Evolutionary conservation across 2,797 vertebrate species (phyloP).

Genomic region (Hippoglossus hippoglossus): DNA sequence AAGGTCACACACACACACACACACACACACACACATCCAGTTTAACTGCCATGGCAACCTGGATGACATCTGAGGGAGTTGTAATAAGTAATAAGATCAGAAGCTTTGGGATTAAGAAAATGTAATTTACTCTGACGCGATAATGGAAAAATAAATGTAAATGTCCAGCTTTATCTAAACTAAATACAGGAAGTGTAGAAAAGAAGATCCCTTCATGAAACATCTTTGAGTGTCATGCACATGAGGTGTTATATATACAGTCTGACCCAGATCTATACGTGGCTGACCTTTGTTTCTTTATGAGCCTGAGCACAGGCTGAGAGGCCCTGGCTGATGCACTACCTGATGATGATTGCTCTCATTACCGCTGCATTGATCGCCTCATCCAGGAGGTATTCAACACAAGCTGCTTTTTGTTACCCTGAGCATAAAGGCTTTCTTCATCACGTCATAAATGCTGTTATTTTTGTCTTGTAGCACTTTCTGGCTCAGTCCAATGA

Average conservation of each 20-base stretch:
- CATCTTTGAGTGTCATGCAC: too few species aligned
- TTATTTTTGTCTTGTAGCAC: slow-evolving; percentile 87
- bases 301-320: slow-evolving; percentile 3
- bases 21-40: slow-evolving; percentile 10
- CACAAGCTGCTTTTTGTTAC: slow-evolving; percentile 80
- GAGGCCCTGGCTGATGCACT: neutral
- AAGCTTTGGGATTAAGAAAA: too few species aligned
- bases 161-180: too few species aligned
- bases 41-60: slow-evolving; percentile 73
- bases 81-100: too few species aligned
- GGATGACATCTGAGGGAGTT: slow-evolving; percentile 43
- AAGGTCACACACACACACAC: too few species aligned
- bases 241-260: neutral
- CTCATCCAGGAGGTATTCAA: slow-evolving; percentile 68
- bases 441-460: slow-evolving; percentile 76
- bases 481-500: slow-evolving; percentile 74
- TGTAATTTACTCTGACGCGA: too few species aligned
- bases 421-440: slow-evolving; percentile 79
- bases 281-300: neutral
- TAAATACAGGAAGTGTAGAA: too few species aligned
- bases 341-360: neutral
- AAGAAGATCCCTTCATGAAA: too few species aligned
- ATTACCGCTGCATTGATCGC: neutral
- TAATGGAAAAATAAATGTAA: too few species aligned
- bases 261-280: neutral